A percentile compares a stretch with the other conserved stretches of the same genome.
Conservation (phyloP, 64 coral and sea anemone species). For the Trachythela sp. region DNA sequence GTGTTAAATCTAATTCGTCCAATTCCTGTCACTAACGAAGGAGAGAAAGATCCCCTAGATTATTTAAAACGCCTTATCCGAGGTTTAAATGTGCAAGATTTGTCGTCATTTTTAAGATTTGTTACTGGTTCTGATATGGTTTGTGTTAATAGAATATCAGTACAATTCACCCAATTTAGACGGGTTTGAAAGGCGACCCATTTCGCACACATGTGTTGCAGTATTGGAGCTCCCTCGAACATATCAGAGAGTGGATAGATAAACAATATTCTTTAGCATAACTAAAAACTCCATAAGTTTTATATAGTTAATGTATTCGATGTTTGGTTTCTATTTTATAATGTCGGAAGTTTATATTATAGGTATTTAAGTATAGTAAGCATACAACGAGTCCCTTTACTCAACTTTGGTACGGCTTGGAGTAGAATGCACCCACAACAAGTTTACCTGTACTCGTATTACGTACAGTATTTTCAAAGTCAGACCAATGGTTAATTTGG, state of each 20-base stretch:
- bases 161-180: constrained; percentile 31
- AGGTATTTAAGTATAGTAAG: no score
- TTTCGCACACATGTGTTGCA: constrained; percentile 21
- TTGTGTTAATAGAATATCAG: not conserved
- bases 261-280: not conserved
- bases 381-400: no score
- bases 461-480: no score
- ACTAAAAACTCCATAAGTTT: not conserved
- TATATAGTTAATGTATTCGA: no score
- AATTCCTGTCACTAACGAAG: not conserved
- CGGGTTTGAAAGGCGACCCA: constrained; percentile 34
- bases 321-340: no score
- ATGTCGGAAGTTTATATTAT: no score
- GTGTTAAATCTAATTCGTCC: not conserved
- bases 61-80: not conserved
- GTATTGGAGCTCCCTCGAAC: not conserved
- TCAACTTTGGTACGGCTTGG: no score
- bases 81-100: constrained; percentile 22
- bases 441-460: no score
- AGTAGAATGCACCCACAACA: no score
- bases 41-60: not conserved
- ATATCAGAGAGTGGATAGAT: not conserved
- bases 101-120: constrained; percentile 12
- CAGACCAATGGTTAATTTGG: no score
- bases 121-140: constrained; percentile 39